Conservation (phyloP, 2,113 vertebrate genomes). For the Neodon shergylaensis region DNA sequence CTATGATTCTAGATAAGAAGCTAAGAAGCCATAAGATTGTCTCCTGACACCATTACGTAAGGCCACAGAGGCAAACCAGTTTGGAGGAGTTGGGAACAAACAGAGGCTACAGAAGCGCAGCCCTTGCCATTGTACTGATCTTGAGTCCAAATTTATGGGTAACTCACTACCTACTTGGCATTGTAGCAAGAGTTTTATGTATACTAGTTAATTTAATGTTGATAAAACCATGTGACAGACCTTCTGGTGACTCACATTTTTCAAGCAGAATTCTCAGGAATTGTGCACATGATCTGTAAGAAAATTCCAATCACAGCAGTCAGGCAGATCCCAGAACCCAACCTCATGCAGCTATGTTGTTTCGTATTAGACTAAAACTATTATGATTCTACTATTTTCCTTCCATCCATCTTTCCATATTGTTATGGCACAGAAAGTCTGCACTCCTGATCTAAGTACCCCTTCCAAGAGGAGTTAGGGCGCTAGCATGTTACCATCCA, state of each 20-base stretch:
- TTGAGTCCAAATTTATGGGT: not conserved
- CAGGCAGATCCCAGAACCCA: not conserved
- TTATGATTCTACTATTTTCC: not conserved
- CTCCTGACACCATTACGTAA: not conserved
- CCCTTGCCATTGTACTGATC: too few species aligned
- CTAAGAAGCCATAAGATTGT: not conserved
- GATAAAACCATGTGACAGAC: not conserved
- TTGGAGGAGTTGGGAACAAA: not conserved
- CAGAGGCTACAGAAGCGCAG: not conserved
- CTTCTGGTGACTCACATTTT: not conserved
- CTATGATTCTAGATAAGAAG: not conserved
- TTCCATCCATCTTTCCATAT: not conserved
- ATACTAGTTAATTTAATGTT: not conserved
- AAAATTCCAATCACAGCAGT: not conserved
- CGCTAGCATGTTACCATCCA: not conserved
- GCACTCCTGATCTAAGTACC: not conserved
- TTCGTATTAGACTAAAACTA: not conserved
- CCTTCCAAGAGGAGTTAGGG: not conserved
- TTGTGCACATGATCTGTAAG: not conserved
- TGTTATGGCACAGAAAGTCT: not conserved
- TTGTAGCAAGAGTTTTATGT: not conserved
- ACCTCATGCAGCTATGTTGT: not conserved
- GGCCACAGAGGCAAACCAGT: not conserved
- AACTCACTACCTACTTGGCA: not conserved
- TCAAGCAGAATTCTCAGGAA: not conserved